A percentile compares a stretch with the other conserved stretches of the same genome.
These are phyloP conservation scores for Ommatoiulus sabulosus DNA, from an alignment of 2,888 invertebrate genomes.

Conservation along the genomic window DNA sequence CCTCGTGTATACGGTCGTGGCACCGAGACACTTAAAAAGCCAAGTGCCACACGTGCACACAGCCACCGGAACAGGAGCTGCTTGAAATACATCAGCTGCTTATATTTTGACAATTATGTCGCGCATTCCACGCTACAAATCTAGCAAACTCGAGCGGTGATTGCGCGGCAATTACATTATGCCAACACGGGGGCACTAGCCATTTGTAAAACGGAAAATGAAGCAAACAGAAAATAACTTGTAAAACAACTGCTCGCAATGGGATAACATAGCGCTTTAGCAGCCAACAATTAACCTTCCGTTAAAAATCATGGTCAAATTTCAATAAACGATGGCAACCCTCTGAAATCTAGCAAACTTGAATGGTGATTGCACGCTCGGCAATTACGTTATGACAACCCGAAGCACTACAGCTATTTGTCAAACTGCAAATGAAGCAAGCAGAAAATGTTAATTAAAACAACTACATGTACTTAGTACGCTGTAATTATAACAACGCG, in stretches of 20 bases:
- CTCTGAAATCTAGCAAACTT: neutral
- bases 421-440: too few relatives aligned
- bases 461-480: too few relatives aligned
- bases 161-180: conserved; percentile 16
- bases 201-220: conserved; percentile 1
- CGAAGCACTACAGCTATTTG: too few relatives aligned
- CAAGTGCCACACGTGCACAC: conserved; percentile 9
- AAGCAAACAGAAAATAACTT: neutral
- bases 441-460: too few relatives aligned
- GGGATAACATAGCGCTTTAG: neutral
- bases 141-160: conserved; percentile 2
- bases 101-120: conserved; percentile 21
- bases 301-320: neutral
- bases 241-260: conserved; percentile 18
- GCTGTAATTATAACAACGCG: too few relatives aligned
- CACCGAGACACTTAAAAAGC: neutral
- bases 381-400: too few relatives aligned
- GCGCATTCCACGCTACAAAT: conserved; percentile 18
- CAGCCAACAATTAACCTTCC: neutral
- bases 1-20: neutral
- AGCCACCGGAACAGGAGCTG: conserved; percentile 7
- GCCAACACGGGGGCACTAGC: conserved; percentile 7
- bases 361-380: too few relatives aligned
- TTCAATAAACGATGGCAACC: neutral
- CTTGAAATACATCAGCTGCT: conserved; percentile 12